A percentile compares a stretch with the other conserved stretches of the same genome.
phyloP scores from a whole-genome alignment of 2,113 vertebrate genomes.

The Camelus dromedarius region DNA sequence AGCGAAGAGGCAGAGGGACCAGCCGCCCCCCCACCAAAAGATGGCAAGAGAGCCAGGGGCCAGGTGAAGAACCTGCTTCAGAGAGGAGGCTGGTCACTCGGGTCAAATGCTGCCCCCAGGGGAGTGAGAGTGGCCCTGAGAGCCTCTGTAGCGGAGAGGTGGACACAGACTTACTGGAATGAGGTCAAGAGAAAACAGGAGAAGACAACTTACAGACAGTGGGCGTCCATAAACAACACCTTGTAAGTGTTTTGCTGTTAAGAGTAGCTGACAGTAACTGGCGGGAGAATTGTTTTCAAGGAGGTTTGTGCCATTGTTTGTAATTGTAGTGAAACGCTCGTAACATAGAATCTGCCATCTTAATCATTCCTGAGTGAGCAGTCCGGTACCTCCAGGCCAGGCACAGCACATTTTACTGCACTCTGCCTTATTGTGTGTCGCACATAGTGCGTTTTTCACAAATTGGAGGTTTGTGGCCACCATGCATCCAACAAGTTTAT shows the following conservation, averaged over 20 bases:
- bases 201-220: neutral
- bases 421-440: neutral
- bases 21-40: neutral
- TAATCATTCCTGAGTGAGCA: neutral
- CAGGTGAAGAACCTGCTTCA: neutral
- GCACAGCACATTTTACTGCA: neutral
- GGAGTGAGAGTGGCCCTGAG: neutral
- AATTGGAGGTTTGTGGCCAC: neutral
- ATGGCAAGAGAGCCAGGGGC: neutral
- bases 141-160: neutral
- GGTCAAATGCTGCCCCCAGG: neutral
- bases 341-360: neutral
- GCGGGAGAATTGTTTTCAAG: neutral
- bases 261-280: neutral
- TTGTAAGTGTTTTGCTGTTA: neutral
- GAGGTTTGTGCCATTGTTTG: neutral
- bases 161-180: neutral
- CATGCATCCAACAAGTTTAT: neutral
- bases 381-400: neutral
- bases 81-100: neutral
- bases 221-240: neutral
- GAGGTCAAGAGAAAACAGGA: neutral
- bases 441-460: neutral
- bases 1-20: too few species aligned
- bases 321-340: neutral